Base-by-base conservation (phyloP, 2,888 invertebrate genomes). In the Drosophila rellima region DNA sequence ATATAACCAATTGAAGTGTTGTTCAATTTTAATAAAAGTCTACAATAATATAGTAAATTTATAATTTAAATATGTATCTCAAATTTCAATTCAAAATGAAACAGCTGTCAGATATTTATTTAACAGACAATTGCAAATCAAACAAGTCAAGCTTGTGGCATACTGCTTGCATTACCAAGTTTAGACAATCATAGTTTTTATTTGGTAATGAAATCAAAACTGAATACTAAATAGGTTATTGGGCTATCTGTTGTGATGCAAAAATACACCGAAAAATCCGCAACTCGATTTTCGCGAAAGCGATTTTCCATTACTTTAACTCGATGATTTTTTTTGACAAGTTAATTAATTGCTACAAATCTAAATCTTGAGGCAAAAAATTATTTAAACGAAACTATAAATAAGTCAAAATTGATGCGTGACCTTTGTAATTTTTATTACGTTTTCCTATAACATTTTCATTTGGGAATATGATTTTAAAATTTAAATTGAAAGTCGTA, bases 11-110 rank as follows among this genome's bases (percentile, higher is more conserved):
- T 64, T 73, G 64, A 78, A 69, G 54, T 61, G 57, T 54, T 75
- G 75, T 75, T 75, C 64, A 68, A 68, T 57, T 75, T 78, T 63
- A 76, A 78, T 78, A 66, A 84, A 80, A 47, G 52, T 47, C 47
- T 51, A 74, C 40, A 76, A 70, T 29, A 70, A 35, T 48, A 2
- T 37, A 54, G 15, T 23, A n/a, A 37, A 48, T 37, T 13, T 48
- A 20, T 29, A 15, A 18, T 31, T 17, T 10, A 23, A 11, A 15
- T 50, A 18, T 40, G 3, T 40, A 11, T 10, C 10, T 1, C 10
- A 40, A 18, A 11, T 18, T 10, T 3, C 17, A 13, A 13, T 40
- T 40, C 11, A 11, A 18, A 1, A 4, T 18, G 39, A 23, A 11
- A 11, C 39, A 18, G 31, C 17, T 11, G 1, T 13, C 3, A 31